Base-by-base conservation (phyloP, 2,797 vertebrate species). In the Helicolenus hilgendorfi region DNA sequence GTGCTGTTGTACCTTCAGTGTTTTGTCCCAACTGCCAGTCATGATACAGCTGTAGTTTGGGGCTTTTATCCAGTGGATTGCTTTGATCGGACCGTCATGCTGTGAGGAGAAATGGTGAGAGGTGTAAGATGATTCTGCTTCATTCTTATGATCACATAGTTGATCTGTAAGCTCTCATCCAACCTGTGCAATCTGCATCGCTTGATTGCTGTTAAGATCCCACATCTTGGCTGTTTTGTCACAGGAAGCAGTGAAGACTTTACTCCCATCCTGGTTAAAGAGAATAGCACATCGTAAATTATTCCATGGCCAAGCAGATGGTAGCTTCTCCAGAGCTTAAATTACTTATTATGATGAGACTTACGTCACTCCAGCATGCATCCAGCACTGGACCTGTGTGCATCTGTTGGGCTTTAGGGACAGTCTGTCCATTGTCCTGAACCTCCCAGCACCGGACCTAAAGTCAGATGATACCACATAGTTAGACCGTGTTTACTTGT, bases 151-250 rank as follows among this genome's bases (percentile, higher is more conserved):
- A 75, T 15, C 3, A 65, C 27, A 38, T 0, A 11, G 18, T 18
- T 49, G 18, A 83, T 83, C 7, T 26, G 9, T 24, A 1, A 4
- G 2, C 20, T 71, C 4, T 71, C 10, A 49, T 82, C 76, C 36
- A 64, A 99, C 99, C 96, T 99, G 99, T 86, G 99, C 99, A 26
- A 99, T 98, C 96, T 99, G 99, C 95, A 99, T 98, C 1, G 99
- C 98, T 86, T 99, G 99, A 79, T 99, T 99, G 87, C 98, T 99
- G 95, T 99, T 99, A 69, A 99, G 98, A 96, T 99, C 99, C 99
- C 99, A 99, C 99, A 99, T 99, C 96, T 99, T 99, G 75, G 99
- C 99, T 18, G 98, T 99, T 98, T 99, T 99, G 94, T 99, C 99
- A 96, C 99, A 99, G 0, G 99, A 99, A 14, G 98, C 99, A 72